Evolutionary conservation across 2,113 vertebrate genomes (phyloP).

Genomic region (Colinus virginianus): DNA sequence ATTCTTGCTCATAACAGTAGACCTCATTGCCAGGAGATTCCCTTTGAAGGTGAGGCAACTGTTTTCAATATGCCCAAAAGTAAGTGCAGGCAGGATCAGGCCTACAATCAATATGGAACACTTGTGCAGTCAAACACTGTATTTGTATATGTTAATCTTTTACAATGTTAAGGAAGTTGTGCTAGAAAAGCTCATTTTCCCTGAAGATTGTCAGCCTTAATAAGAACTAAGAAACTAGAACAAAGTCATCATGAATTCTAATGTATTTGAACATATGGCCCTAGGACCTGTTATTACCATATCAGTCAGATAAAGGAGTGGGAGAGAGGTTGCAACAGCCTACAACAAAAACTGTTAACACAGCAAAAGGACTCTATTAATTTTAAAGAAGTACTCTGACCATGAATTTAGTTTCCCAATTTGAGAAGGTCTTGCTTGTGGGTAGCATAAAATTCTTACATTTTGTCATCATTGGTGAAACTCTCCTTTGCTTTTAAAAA

Average conservation of each 20-base stretch:
- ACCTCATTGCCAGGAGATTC: background rate
- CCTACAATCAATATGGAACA: background rate
- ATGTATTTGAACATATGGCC: constrained; percentile 74
- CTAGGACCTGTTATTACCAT: constrained; percentile 70
- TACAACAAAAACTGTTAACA: constrained; percentile 64
- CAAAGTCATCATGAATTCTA: constrained; percentile 65
- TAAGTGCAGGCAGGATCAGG: background rate
- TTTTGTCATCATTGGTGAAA: background rate
- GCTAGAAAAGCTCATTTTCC: constrained; percentile 35
- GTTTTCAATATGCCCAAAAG: background rate
- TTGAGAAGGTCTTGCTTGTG: background rate
- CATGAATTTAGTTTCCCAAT: constrained; percentile 23
- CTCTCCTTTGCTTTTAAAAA: background rate
- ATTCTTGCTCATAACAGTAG: background rate
- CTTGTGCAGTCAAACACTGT: background rate
- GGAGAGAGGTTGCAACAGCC: constrained; percentile 48
- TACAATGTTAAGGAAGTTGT: background rate
- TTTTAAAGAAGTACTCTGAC: constrained; percentile 46
- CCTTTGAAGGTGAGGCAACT: background rate
- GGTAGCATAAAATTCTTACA: background rate
- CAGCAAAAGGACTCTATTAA: constrained; percentile 24
- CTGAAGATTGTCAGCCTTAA: constrained; percentile 48
- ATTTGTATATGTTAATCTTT: background rate
- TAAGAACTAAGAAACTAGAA: constrained; percentile 59
- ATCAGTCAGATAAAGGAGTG: constrained; percentile 73